phyloP scores from a whole-genome alignment of 2,888 invertebrate species.

The Eristalis arbustorum region DNA sequence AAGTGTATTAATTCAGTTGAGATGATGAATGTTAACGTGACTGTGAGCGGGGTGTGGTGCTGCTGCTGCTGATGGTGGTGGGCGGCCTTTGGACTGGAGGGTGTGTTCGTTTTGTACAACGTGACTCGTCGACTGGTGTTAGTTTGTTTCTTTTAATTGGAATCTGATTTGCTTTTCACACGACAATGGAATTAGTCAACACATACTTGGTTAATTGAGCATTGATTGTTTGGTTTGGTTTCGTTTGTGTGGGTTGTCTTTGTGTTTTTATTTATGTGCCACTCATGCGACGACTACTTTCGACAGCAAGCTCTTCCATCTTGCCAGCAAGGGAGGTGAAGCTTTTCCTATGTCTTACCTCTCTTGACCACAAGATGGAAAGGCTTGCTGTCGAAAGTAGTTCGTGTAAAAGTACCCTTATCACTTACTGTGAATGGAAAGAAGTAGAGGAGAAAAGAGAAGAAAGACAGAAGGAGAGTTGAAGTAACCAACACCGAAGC shows the following conservation, averaged over 20 bases:
- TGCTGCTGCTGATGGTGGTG: too few species aligned
- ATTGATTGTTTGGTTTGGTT: background rate
- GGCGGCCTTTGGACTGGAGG: background rate
- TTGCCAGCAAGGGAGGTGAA: too few species aligned
- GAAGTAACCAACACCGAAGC: slow-evolving; percentile 27
- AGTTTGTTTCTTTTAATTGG: slow-evolving; percentile 3
- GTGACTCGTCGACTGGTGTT: background rate
- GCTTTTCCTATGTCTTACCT: too few species aligned
- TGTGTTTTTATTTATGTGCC: background rate
- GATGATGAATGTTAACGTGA: slow-evolving; percentile 5
- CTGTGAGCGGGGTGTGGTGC: background rate
- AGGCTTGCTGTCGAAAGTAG: too few species aligned
- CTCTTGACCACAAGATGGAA: too few species aligned
- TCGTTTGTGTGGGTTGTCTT: background rate
- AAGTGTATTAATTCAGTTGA: slow-evolving; percentile 26
- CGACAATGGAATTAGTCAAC: background rate
- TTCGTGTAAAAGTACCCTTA: too few species aligned
- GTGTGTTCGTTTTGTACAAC: slow-evolving; percentile 2
- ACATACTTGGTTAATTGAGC: background rate
- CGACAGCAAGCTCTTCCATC: too few species aligned
- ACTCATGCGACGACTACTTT: slow-evolving; percentile 12
- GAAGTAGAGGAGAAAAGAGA: background rate
- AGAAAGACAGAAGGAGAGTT: slow-evolving; percentile 3
- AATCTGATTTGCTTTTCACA: background rate
- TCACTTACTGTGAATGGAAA: background rate